Conservation (phyloP, 2,797 vertebrate species). For the Phalloptychus januarius region DNA sequence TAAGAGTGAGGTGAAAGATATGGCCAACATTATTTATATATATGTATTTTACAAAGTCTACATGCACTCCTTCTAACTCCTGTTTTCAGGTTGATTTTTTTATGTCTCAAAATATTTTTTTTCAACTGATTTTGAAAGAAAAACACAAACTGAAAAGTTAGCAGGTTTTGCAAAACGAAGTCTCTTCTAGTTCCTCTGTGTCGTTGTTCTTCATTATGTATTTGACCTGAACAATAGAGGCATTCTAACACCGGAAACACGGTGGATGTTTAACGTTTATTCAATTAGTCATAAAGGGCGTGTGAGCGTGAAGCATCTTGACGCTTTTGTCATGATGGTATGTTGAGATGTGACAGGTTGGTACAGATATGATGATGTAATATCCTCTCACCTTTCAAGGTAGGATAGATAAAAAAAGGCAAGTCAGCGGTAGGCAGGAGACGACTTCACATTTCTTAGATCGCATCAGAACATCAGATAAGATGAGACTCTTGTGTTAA, state of each 20-base stretch:
- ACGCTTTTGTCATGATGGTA: conserved; percentile 7
- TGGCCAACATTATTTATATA: neutral
- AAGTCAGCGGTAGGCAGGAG: too few species aligned
- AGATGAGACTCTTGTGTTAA: neutral
- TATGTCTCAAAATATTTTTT: neutral
- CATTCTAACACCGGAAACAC: neutral
- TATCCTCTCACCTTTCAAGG: conserved; percentile 1
- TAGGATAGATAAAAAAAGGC: neutral
- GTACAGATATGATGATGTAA: conserved; percentile 26
- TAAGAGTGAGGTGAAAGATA: conserved; percentile 50
- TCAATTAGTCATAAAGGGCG: conserved; percentile 45
- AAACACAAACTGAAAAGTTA: neutral
- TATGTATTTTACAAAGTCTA: conserved; percentile 5
- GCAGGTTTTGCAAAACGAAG: neutral
- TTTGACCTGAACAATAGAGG: neutral
- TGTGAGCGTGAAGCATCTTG: conserved; percentile 9
- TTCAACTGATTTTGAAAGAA: neutral
- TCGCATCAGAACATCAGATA: conserved; percentile 2
- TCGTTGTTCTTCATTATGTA: neutral
- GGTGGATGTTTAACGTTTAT: neutral
- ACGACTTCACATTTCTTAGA: conserved; percentile 11
- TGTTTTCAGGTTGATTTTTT: neutral
- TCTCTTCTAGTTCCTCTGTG: neutral
- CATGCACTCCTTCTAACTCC: neutral
- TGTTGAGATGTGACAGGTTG: conserved; percentile 20